A percentile compares a stretch with the other conserved stretches of the same genome.
Evolutionary conservation across 1,140 invertebrate genomes (phyloP).

Genomic region (Calosoma granatense): DNA sequence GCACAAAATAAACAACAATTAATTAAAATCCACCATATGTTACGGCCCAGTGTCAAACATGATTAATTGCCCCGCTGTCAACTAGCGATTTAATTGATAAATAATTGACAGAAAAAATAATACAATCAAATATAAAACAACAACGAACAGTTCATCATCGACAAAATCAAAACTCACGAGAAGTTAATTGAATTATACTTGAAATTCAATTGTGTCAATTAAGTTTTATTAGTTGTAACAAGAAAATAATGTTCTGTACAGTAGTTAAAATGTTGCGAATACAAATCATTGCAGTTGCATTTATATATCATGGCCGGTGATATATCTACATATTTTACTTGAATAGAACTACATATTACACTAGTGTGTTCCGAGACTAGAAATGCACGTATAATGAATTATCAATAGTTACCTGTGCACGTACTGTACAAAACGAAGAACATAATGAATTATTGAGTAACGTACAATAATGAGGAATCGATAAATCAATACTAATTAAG

Average conservation of each 20-base stretch:
- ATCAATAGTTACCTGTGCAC: background rate
- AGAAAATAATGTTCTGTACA: background rate
- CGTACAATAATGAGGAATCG: background rate
- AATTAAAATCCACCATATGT: slow-evolving; percentile 1
- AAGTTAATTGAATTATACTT: background rate
- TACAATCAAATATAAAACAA: slow-evolving; percentile 1
- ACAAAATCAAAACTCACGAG: background rate
- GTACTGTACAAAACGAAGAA: background rate
- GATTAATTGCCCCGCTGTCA: background rate
- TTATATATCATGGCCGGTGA: background rate
- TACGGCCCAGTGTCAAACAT: background rate
- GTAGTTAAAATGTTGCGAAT: background rate
- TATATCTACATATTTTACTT: background rate
- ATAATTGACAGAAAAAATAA: background rate
- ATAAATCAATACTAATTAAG: background rate
- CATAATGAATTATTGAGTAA: background rate
- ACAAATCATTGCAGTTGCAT: background rate
- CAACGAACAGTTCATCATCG: too few species aligned
- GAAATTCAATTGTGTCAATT: background rate
- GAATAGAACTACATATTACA: background rate
- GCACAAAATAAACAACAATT: slow-evolving; percentile 7
- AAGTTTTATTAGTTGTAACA: background rate
- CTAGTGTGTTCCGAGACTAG: background rate
- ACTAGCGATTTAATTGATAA: background rate
- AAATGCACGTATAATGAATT: background rate